Evolutionary conservation across 2,797 vertebrate species (phyloP).

Genomic region (Sarcophilus harrisii): DNA sequence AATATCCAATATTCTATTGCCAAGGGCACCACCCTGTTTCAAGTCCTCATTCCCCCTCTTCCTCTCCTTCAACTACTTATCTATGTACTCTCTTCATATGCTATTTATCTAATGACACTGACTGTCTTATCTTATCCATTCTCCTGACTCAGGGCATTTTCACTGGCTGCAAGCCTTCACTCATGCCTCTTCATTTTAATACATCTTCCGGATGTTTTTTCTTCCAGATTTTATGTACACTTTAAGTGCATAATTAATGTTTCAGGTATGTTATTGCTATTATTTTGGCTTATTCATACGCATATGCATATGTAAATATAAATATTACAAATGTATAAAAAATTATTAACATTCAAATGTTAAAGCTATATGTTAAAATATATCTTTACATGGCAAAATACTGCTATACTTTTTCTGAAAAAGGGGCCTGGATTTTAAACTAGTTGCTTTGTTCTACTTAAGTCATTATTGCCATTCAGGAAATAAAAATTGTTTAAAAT

Average conservation of each 20-base stretch:
- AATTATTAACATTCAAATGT: too few relatives aligned
- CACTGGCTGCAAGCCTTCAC: neutral
- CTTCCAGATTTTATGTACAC: neutral
- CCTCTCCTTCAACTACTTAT: too few relatives aligned
- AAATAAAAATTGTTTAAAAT: neutral
- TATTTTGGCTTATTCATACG: neutral
- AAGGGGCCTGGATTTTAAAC: neutral
- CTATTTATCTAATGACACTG: neutral
- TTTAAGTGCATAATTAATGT: neutral
- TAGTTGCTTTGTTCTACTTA: neutral
- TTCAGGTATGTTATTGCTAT: neutral
- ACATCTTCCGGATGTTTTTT: neutral
- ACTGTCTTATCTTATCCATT: neutral
- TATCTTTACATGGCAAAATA: neutral
- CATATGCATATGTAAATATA: neutral
- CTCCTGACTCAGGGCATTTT: neutral
- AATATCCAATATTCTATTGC: neutral
- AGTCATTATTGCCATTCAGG: neutral
- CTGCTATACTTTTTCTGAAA: neutral
- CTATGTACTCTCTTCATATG: neutral
- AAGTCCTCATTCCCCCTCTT: neutral
- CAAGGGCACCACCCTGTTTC: neutral
- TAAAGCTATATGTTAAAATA: too few relatives aligned
- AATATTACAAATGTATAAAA: neutral
- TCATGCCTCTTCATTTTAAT: neutral